Conservation (phyloP, 2,888 invertebrate species). For the Scaptomyza tumidula region DNA sequence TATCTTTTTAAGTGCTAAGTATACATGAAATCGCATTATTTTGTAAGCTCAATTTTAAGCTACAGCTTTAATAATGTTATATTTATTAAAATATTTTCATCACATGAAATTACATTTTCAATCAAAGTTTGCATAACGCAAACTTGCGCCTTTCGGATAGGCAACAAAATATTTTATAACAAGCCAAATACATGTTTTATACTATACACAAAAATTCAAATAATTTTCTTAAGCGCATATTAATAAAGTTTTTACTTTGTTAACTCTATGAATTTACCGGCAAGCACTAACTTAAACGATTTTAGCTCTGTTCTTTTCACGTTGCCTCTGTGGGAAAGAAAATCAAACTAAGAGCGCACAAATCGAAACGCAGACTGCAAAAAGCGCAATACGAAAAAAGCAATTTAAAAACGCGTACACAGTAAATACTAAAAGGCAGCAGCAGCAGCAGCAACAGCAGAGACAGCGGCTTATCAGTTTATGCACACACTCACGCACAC, state of each 20-base stretch:
- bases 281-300: no score
- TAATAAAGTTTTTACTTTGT: no score
- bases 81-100: not conserved
- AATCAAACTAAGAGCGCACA: constrained; percentile 41
- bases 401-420: constrained; percentile 46
- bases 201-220: not conserved
- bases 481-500: constrained; percentile 21
- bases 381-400: constrained; percentile 60
- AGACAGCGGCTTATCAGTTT: constrained; percentile 50
- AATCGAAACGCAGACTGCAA: constrained; percentile 62
- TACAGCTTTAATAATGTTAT: not conserved
- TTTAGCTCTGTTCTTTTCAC: not conserved
- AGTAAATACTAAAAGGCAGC: constrained; percentile 33
- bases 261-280: not conserved
- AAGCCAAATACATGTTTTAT: not conserved
- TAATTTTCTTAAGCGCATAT: not conserved
- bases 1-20: no score
- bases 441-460: constrained; percentile 19
- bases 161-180: constrained; percentile 35
- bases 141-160: constrained; percentile 51
- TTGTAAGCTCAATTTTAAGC: no score
- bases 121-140: constrained; percentile 14
- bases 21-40: no score
- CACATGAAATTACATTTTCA: not conserved
- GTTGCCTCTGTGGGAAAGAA: constrained; percentile 19